Conservation (phyloP, 2,888 invertebrate species). For the Eucera pruinosa region DNA sequence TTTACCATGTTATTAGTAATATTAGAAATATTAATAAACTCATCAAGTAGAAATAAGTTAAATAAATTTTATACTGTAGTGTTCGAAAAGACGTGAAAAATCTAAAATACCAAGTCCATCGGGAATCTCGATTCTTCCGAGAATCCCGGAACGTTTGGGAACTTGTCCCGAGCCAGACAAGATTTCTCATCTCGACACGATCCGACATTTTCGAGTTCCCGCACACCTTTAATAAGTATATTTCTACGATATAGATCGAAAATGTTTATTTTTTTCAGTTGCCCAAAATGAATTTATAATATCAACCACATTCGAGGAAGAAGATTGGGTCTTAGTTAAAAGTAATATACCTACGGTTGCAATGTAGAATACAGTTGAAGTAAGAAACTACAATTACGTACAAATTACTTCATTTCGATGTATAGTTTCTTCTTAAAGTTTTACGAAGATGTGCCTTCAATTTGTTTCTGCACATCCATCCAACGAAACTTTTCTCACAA, state of each 20-base stretch:
- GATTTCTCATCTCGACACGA: too few species aligned
- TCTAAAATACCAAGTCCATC: too few species aligned
- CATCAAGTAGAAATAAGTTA: too few species aligned
- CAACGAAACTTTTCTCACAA: slow-evolving; percentile 16
- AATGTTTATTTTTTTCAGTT: slow-evolving; percentile 74
- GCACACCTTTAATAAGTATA: too few species aligned
- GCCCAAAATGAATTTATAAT: slow-evolving; percentile 78
- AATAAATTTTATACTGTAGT: too few species aligned
- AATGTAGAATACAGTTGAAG: slow-evolving; percentile 33
- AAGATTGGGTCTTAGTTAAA: slow-evolving; percentile 81
- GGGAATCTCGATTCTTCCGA: too few species aligned
- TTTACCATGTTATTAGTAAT: too few species aligned
- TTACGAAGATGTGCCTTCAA: slow-evolving; percentile 27
- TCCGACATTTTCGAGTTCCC: too few species aligned
- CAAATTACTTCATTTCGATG: slow-evolving; percentile 21
- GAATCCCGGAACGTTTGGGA: too few species aligned
- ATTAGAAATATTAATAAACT: too few species aligned
- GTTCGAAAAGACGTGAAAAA: too few species aligned
- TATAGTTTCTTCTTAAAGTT: slow-evolving; percentile 9
- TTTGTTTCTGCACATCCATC: slow-evolving; percentile 25
- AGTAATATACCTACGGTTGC: slow-evolving; percentile 53
- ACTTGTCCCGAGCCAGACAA: too few species aligned
- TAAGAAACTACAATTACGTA: slow-evolving; percentile 5
- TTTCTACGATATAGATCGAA: neutral
- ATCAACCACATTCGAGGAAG: slow-evolving; percentile 75